Evolutionary conservation across 2,113 vertebrate species (phyloP).

Genomic region (Calidris pygmaea): DNA sequence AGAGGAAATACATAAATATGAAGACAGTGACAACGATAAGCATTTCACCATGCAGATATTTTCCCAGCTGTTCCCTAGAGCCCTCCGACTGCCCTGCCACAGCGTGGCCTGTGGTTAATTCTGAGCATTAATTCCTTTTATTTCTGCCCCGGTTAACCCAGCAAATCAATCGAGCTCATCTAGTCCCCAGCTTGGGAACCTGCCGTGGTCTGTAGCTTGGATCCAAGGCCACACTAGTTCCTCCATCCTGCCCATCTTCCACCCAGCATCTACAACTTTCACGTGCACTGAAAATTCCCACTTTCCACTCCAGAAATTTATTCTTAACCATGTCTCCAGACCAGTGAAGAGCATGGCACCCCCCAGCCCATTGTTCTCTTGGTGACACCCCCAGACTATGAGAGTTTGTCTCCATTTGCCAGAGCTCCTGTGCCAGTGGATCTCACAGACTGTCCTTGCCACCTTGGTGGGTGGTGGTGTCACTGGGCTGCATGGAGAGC

Average conservation of each 20-base stretch:
- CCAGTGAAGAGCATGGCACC: rapidly evolving
- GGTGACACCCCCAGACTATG: neutral
- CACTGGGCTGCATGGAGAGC: neutral
- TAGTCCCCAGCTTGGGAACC: neutral
- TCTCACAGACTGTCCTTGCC: too few relatives aligned
- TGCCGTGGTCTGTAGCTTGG: neutral
- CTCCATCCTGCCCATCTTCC: neutral
- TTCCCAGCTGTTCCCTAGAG: neutral
- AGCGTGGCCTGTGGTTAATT: neutral
- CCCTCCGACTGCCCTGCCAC: neutral
- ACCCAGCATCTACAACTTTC: neutral
- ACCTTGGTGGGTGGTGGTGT: neutral
- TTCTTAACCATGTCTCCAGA: rapidly evolving
- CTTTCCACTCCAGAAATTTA: neutral
- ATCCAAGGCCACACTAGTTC: neutral
- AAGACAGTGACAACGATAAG: neutral
- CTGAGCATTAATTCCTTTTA: neutral
- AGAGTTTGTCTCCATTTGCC: neutral
- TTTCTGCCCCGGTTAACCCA: neutral
- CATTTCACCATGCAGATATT: neutral
- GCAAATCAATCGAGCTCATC: neutral
- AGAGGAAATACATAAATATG: neutral
- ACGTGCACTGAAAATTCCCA: neutral
- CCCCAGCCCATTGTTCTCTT: neutral
- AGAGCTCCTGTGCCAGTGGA: neutral